Evolutionary conservation across 1,140 invertebrate species (phyloP), one percentile per base, ranked within the genome.

Genomic region (Pseudomyrmex flavicornis): DNA sequence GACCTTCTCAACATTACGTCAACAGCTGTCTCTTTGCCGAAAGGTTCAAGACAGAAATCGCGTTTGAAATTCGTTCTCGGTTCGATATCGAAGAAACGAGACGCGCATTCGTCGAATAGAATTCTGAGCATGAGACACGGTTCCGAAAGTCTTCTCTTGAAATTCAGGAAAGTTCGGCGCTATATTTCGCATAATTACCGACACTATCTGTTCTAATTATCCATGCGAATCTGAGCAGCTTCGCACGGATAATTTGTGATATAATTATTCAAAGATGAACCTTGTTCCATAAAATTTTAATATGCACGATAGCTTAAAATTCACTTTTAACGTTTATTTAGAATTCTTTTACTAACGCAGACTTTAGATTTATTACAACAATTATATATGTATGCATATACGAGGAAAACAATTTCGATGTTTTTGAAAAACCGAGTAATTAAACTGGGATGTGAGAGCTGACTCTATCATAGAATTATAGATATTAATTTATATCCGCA

Each of bases 1-100:
- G 54, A 56, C 56, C 17, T 48, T 50, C 44, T 20, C 56, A 56
- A 35, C 35, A 69, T 77, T 59, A 48, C 59, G 82, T 83, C 85
- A 87, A 87, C 84, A 62, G 70, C 44, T 50, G 73, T 54, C 68
- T 48, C 22, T 22, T 35, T 35, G 22, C 5, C 52, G 70, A 54
- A 74, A 84, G 35, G 54, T 83, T 83, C 80, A 35, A 35, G 35
- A 54, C 54, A 9, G 66, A 61, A 69, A 65, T 87, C 75, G 80
- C 56, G 17, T 48, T 35, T 35, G 35, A 76, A 72, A 12, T 74
- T 85, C 13, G 10, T 54, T 59, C 26, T 46, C 75, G 22, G 26
- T 50, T 9, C 4, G n/a, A 3, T n/a, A 35, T 12, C 17, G 73
- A 48, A 50, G 59, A 66, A 79, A 52, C 63, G 63, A 65, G 35